These are phyloP conservation scores for Megalopta genalis DNA, from an alignment of 1,140 invertebrate species.

Conservation along the genomic window DNA sequence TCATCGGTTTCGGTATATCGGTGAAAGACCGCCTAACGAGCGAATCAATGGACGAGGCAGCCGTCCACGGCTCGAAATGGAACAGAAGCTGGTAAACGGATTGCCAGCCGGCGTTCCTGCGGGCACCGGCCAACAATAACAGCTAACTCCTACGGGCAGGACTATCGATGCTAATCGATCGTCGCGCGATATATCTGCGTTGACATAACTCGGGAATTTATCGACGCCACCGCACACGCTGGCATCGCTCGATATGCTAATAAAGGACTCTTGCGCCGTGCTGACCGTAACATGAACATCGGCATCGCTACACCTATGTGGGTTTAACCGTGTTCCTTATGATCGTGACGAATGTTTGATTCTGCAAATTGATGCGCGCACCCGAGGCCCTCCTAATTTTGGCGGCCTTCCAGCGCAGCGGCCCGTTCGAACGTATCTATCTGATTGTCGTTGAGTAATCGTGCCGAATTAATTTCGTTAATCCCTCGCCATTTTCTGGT, in stretches of 20 bases:
- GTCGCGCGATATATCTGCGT: constrained; percentile 71
- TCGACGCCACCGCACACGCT: constrained; percentile 69
- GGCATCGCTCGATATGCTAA: constrained; percentile 69
- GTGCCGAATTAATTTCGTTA: background rate
- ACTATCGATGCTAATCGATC: constrained; percentile 75
- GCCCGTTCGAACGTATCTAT: background rate
- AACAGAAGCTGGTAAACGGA: constrained; percentile 53
- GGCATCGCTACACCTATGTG: constrained; percentile 9
- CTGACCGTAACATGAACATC: constrained; percentile 14
- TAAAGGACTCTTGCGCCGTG: constrained; percentile 66
- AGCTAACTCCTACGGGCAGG: constrained; percentile 53
- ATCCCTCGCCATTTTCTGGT: background rate
- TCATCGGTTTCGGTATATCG: background rate
- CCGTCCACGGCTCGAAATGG: constrained; percentile 3
- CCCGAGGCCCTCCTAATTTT: background rate
- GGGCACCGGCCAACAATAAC: constrained; percentile 65
- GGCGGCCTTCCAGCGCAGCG: background rate
- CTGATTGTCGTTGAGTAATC: background rate
- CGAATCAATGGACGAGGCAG: constrained; percentile 2
- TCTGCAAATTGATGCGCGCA: constrained; percentile 10
- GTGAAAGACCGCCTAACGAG: background rate
- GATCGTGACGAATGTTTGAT: constrained; percentile 27
- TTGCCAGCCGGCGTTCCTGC: constrained; percentile 59
- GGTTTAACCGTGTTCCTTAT: constrained; percentile 16
- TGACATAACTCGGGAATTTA: constrained; percentile 76